phyloP scores from a whole-genome alignment of 2,797 vertebrate genomes.

The Parauchenoglanis punctatus region DNA sequence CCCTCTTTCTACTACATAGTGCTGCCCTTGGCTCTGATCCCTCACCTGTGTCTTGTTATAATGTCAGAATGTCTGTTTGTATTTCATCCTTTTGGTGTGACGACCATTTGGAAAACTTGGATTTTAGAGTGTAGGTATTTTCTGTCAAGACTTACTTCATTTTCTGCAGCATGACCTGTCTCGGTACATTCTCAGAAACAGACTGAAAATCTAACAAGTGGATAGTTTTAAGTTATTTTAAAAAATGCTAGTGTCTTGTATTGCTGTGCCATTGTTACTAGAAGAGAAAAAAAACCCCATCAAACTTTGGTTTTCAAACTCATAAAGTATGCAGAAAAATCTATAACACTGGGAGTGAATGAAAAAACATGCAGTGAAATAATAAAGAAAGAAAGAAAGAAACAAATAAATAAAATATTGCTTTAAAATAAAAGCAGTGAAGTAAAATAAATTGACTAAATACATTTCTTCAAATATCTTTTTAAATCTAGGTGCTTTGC shows the following conservation, averaged over 20 bases:
- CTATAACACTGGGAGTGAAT: not conserved
- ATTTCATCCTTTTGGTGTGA: not conserved
- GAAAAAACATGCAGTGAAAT: not conserved
- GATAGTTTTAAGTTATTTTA: not conserved
- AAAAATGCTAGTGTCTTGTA: not conserved
- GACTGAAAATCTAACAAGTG: not conserved
- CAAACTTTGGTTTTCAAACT: not conserved
- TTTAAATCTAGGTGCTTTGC: not conserved
- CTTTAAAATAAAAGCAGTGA: too few relatives aligned
- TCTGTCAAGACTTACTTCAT: not conserved
- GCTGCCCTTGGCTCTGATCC: constrained; percentile 1
- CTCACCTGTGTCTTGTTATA: constrained; percentile 24
- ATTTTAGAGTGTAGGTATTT: not conserved
- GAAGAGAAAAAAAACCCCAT: too few relatives aligned
- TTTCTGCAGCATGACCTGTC: not conserved
- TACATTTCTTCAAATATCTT: not conserved
- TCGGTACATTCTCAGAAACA: not conserved
- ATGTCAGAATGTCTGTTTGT: not conserved
- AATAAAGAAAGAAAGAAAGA: too few relatives aligned
- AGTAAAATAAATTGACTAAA: too few relatives aligned
- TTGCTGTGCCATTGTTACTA: not conserved
- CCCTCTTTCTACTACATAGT: not conserved
- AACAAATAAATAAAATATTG: too few relatives aligned
- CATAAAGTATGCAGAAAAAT: not conserved
- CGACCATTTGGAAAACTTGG: not conserved